These are phyloP conservation scores for Heliocidaris erythrogramma DNA, from an alignment of 35 echinoderm and acorn worm species.

Conservation along the genomic window DNA sequence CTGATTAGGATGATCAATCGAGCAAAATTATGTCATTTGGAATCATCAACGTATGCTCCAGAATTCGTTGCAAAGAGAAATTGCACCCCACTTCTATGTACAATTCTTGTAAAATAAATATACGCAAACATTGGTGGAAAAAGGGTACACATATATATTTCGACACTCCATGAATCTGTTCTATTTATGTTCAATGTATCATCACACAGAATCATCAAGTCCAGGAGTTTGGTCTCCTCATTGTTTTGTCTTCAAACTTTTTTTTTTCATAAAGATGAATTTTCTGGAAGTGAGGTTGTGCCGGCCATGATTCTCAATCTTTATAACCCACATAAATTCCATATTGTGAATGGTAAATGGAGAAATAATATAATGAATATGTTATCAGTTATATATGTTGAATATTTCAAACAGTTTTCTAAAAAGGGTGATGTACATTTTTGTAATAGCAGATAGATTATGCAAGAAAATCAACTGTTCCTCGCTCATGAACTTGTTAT, in stretches of 20 bases:
- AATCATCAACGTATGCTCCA: not conserved
- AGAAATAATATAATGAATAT: not conserved
- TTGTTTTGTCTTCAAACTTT: not conserved
- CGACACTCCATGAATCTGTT: not conserved
- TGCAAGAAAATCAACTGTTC: conserved; percentile 4
- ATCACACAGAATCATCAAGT: not conserved
- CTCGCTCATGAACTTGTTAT: conserved; percentile 1
- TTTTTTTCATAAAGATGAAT: not conserved
- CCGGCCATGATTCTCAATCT: not conserved
- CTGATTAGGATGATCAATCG: not conserved
- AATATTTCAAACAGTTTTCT: too few species aligned
- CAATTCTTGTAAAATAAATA: not conserved
- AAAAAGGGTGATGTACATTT: not conserved
- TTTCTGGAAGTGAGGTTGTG: conserved; percentile 3
- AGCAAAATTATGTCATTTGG: not conserved
- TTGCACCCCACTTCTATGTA: not conserved
- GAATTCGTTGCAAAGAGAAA: not conserved
- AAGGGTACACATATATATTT: not conserved
- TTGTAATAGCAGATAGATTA: conserved; percentile 4
- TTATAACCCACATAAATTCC: not conserved
- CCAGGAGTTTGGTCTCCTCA: not conserved
- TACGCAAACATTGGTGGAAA: not conserved
- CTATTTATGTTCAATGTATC: not conserved
- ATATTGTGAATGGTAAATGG: not conserved
- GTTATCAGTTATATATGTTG: not conserved